These are phyloP conservation scores for Argyrosomus regius DNA, from an alignment of 2,797 vertebrate species.

Conservation along the genomic window DNA sequence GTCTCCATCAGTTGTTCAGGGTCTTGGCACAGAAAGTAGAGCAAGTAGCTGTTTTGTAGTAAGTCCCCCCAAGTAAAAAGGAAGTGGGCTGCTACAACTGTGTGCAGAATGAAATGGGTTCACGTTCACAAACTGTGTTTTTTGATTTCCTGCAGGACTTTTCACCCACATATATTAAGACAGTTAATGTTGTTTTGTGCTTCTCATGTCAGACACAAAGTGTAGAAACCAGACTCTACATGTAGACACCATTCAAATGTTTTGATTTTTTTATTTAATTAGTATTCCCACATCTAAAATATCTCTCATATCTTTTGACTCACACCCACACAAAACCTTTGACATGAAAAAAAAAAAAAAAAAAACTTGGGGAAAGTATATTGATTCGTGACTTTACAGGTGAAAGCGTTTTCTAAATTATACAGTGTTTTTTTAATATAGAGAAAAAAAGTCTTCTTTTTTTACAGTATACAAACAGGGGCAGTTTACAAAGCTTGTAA, in stretches of 20 bases:
- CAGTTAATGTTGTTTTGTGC: neutral
- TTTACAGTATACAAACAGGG: conserved; percentile 71
- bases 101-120: conserved; percentile 10
- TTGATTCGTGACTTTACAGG: conserved; percentile 48
- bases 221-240: neutral
- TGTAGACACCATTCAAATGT: neutral
- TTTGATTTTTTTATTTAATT: conserved; percentile 50
- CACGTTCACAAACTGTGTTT: conserved; percentile 22
- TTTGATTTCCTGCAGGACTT: conserved; percentile 4
- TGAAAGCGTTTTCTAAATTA: conserved; percentile 61
- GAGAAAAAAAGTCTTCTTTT: conserved; percentile 36
- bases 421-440: conserved; percentile 68
- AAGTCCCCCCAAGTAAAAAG: conserved; percentile 45
- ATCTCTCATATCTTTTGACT: conserved; percentile 43
- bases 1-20: conserved; percentile 54
- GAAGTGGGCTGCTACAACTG: conserved; percentile 63
- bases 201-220: conserved; percentile 17
- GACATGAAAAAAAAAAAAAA: conserved; percentile 27
- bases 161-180: neutral
- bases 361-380: conserved; percentile 29
- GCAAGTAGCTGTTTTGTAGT: conserved; percentile 15
- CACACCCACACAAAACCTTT: conserved; percentile 49
- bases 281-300: conserved; percentile 66
- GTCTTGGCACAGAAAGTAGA: conserved; percentile 41
- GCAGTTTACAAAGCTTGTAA: conserved; percentile 50